phyloP scores from a whole-genome alignment of 2,888 invertebrate genomes.

The Ariolimax columbianus region DNA sequence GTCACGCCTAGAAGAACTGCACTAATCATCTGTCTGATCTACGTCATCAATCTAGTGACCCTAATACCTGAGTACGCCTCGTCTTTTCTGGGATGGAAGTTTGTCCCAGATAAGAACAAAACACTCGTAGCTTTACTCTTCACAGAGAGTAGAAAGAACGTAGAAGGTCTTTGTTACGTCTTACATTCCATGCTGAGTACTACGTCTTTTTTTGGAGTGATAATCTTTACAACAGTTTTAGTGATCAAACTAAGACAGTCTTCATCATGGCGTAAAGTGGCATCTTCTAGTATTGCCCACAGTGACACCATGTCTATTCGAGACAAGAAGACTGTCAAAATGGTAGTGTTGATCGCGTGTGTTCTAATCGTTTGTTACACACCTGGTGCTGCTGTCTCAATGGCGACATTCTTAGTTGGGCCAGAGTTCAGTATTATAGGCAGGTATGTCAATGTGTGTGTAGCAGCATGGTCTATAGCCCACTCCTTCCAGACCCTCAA shows the following conservation, averaged over 20 bases:
- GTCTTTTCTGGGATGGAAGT: not conserved
- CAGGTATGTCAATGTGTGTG: not conserved
- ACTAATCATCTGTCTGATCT: not conserved
- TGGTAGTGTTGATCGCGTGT: constrained; percentile 9
- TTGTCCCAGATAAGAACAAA: not conserved
- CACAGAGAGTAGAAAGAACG: not conserved
- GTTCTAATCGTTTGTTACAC: constrained; percentile 11
- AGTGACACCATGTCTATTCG: not conserved
- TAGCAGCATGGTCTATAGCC: not conserved
- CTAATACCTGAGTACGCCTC: constrained; percentile 20
- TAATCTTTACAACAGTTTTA: not conserved
- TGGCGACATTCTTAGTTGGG: not conserved
- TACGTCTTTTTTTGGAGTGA: not conserved
- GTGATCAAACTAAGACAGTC: not conserved
- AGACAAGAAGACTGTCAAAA: not conserved
- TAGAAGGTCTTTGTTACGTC: not conserved
- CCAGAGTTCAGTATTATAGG: constrained; percentile 22
- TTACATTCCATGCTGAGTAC: not conserved
- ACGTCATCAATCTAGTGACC: not conserved
- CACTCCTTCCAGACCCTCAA: not conserved
- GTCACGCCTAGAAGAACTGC: not conserved
- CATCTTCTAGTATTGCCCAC: not conserved
- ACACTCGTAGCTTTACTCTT: not conserved
- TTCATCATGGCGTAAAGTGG: not conserved
- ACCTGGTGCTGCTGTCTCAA: not conserved